Percentiles rank a stretch among this genome's conserved stretches.
Conservation (phyloP, 1,140 invertebrate genomes). For the Papilio polyxenes region DNA sequence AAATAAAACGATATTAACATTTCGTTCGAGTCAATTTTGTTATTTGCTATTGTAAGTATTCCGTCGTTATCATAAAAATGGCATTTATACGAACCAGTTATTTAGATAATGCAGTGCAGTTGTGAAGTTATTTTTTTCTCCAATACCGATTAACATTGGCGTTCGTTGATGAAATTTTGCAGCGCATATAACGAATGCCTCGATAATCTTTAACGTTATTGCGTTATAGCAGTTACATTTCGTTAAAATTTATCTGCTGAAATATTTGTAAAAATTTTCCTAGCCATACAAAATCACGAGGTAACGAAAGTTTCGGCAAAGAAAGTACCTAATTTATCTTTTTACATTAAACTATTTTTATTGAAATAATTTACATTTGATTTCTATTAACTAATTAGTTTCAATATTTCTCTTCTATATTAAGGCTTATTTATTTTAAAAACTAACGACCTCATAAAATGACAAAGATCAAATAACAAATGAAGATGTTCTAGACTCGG, state of each 20-base stretch:
- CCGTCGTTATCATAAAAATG: constrained; percentile 18
- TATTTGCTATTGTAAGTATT: constrained; percentile 16
- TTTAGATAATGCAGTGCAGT: constrained; percentile 23
- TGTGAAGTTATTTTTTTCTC: constrained; percentile 30
- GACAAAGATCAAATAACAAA: not conserved
- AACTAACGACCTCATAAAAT: not conserved
- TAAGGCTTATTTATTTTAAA: not conserved
- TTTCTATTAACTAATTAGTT: no score
- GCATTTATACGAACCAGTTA: constrained; percentile 6
- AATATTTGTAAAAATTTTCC: not conserved
- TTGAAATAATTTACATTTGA: no score
- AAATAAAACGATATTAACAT: not conserved
- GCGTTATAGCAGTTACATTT: not conserved
- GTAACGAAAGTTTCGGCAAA: not conserved
- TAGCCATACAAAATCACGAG: not conserved
- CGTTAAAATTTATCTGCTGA: not conserved
- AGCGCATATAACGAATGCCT: not conserved
- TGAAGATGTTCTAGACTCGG: not conserved
- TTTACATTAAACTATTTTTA: no score
- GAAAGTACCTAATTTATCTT: no score
- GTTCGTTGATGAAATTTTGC: constrained; percentile 25
- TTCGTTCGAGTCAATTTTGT: not conserved
- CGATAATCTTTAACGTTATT: not conserved
- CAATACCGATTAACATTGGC: constrained; percentile 26
- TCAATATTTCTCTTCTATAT: no score